Base-by-base conservation (phyloP, 2,797 vertebrate species). In the Enteromius argenteus region DNA sequence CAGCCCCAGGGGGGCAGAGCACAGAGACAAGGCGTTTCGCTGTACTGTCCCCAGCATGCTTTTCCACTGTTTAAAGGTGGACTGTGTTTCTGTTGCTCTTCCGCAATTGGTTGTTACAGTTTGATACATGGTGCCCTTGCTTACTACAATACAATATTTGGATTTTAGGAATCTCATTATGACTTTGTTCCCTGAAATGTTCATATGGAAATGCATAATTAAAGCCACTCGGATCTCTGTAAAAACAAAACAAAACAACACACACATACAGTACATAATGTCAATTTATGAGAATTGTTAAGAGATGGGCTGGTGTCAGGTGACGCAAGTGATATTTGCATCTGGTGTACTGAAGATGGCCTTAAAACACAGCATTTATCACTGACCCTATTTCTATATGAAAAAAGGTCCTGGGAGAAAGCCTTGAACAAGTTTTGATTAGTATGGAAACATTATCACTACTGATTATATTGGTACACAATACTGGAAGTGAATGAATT, bases 1-100 rank as follows among this genome's bases (percentile, higher is more conserved):
- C 76, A 90, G 87, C 89, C 85, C 9, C 37, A 39, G 39, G 39
- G 92, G 92, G 93, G 56, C 66, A 76, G 27, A 73, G 27, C 62
- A 56, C 23, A 73, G 46, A 46, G 21, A 64, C 30, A 46, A 79
- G 56, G 67, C 69, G 3, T 56, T 39, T 60, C 13, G 5, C 21
- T 51, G 60, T 19, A 39, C 37, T 14, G 23, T 69, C 21, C 37
- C 14, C 73, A 83, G 68, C 56, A 51, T 10, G 44, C 44, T 35
- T 77, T 37, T 76, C 7, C 6, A 75, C 44, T 67, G 7, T 58
- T 49, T 35, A 8, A 44, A 64, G 27, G 42, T 71, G 39, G 51
- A 7, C 30, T 51, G 6, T 74, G 39, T 62, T 62, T 62, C 58
- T 62, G 27, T 42, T 11, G 23, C 19, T 73, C 7, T 49, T 73